Conservation (phyloP, 1,140 invertebrate genomes). For the Armadillidium nasatum region DNA sequence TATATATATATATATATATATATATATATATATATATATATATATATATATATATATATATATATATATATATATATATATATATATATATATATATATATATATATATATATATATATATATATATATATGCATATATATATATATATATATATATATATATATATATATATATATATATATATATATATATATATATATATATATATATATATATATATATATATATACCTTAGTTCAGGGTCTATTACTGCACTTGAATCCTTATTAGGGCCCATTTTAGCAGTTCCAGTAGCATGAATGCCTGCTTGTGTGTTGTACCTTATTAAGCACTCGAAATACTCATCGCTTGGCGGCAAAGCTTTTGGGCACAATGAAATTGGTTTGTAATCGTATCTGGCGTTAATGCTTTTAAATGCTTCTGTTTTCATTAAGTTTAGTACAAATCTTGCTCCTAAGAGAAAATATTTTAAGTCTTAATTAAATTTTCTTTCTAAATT, state of each 20-base stretch:
- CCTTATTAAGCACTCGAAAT: background rate
- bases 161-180: too few species aligned
- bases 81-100: too few species aligned
- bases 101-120: too few species aligned
- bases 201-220: constrained; percentile 4
- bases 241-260: background rate
- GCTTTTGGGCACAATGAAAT: too few species aligned
- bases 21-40: constrained; percentile 2
- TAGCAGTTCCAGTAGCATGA: background rate
- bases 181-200: too few species aligned
- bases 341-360: background rate
- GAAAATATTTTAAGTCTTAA: too few species aligned
- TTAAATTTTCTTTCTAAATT: too few species aligned
- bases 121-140: too few species aligned
- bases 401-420: background rate
- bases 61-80: background rate
- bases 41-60: background rate
- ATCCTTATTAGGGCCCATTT: background rate
- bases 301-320: background rate
- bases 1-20: constrained; percentile 18
- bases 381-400: background rate
- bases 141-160: too few species aligned
- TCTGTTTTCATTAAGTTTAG: background rate
- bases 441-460: background rate
- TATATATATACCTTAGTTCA: background rate